phyloP scores from a whole-genome alignment of 1,140 invertebrate genomes.

The Cecropterus lyciades region DNA sequence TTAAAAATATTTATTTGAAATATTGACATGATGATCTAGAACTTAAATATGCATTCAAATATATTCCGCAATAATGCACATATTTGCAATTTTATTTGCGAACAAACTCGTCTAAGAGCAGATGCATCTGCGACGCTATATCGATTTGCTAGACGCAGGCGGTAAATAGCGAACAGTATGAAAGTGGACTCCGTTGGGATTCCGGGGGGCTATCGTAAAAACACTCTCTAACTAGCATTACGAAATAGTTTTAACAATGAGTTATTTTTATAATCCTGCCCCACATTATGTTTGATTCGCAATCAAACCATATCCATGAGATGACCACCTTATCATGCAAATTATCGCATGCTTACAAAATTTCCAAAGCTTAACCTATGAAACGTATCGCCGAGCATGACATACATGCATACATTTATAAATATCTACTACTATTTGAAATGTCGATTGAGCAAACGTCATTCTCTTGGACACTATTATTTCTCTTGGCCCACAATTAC shows the following conservation, averaged over 20 bases:
- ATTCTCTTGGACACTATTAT: no score
- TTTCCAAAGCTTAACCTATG: no score
- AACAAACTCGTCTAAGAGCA: conserved; percentile 56
- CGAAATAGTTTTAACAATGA: not conserved
- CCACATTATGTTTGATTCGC: no score
- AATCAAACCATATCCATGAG: no score
- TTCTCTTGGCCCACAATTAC: no score
- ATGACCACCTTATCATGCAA: no score
- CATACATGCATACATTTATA: no score
- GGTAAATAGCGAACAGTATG: conserved; percentile 72
- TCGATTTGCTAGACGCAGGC: conserved; percentile 68
- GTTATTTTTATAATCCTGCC: no score
- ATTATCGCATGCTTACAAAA: no score
- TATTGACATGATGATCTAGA: conserved; percentile 4
- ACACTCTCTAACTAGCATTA: conserved; percentile 25
- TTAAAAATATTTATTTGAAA: conserved; percentile 15
- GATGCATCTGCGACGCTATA: conserved; percentile 68
- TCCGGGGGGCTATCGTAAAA: conserved; percentile 48
- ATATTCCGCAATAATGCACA: conserved; percentile 24
- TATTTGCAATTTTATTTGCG: conserved; percentile 33
- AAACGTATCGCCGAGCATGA: no score
- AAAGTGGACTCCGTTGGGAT: conserved; percentile 67
- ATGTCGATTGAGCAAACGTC: no score
- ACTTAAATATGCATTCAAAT: conserved; percentile 19
- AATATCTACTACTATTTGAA: no score